These are phyloP conservation scores for Drosophila fuyamai DNA, from an alignment of 1,140 invertebrate species.

Conservation along the genomic window DNA sequence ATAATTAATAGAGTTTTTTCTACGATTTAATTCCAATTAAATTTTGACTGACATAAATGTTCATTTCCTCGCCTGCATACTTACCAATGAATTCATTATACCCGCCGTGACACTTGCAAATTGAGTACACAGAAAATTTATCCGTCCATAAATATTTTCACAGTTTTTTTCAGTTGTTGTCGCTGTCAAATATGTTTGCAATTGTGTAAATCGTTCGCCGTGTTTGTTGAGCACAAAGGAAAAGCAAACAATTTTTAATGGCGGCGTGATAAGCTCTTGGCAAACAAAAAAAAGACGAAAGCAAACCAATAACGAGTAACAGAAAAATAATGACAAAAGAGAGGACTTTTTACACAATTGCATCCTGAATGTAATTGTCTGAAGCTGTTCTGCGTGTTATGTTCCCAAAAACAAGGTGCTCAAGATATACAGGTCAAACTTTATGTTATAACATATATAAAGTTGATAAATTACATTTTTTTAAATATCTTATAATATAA, in stretches of 20 bases:
- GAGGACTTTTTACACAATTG: slow-evolving; percentile 20
- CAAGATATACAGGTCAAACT: slow-evolving; percentile 31
- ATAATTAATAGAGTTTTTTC: neutral
- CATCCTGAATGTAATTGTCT: slow-evolving; percentile 54
- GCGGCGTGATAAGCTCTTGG: slow-evolving; percentile 57
- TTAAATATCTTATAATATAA: too few relatives aligned
- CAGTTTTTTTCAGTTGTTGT: slow-evolving; percentile 37
- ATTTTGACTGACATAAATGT: neutral
- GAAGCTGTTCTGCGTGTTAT: slow-evolving; percentile 20
- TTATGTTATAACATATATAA: too few relatives aligned
- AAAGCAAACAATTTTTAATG: slow-evolving; percentile 58
- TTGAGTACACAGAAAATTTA: slow-evolving; percentile 45
- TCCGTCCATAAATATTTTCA: slow-evolving; percentile 52
- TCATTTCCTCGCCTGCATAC: neutral
- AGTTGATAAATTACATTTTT: too few relatives aligned
- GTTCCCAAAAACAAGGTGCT: slow-evolving; percentile 40
- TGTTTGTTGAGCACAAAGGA: slow-evolving; percentile 51
- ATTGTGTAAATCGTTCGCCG: slow-evolving; percentile 50
- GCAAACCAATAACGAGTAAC: slow-evolving; percentile 24
- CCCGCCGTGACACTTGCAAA: slow-evolving; percentile 11
- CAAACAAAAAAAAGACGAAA: slow-evolving; percentile 18
- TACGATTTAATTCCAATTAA: neutral
- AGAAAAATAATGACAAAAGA: slow-evolving; percentile 24
- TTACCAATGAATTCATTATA: neutral
- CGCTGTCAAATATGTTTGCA: slow-evolving; percentile 51